Conservation (phyloP, 92 coral and sea anemone genomes). For the Actinernus sp. region DNA sequence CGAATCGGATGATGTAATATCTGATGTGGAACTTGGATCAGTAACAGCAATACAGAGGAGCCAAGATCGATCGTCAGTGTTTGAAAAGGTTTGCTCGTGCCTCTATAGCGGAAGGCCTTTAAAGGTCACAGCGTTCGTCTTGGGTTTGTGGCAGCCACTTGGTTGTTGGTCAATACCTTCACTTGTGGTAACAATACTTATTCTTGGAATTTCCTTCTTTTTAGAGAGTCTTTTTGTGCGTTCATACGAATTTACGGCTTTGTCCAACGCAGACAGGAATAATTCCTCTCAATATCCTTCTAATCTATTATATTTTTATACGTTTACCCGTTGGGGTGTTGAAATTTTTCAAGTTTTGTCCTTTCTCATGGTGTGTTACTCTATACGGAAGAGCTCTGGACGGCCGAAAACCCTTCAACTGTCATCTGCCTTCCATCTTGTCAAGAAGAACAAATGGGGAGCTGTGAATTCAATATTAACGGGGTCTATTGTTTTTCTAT, state of each 20-base stretch:
- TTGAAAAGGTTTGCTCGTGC: too few species aligned
- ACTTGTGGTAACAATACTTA: not conserved
- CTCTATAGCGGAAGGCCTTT: not conserved
- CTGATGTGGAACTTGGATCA: too few species aligned
- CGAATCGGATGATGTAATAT: too few species aligned
- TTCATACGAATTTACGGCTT: not conserved
- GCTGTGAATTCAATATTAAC: constrained; percentile 22
- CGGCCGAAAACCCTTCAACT: not conserved
- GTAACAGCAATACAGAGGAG: too few species aligned
- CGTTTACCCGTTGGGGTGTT: not conserved
- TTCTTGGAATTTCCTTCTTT: not conserved
- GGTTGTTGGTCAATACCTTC: constrained; percentile 5
- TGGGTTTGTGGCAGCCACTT: constrained; percentile 1
- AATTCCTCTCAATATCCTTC: not conserved
- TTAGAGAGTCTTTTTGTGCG: not conserved
- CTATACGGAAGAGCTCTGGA: not conserved
- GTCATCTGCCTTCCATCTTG: constrained; percentile 18
- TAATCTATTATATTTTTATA: not conserved
- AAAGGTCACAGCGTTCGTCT: not conserved
- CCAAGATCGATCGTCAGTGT: too few species aligned
- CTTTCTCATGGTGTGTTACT: not conserved
- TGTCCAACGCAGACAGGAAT: not conserved
- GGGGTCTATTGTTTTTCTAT: constrained; percentile 25
- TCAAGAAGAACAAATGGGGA: constrained; percentile 28
- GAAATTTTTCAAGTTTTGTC: not conserved